These are phyloP conservation scores for mouse (Mus musculus) DNA, from an alignment of 2,113 vertebrate genomes.

Conservation along the genomic window DNA sequence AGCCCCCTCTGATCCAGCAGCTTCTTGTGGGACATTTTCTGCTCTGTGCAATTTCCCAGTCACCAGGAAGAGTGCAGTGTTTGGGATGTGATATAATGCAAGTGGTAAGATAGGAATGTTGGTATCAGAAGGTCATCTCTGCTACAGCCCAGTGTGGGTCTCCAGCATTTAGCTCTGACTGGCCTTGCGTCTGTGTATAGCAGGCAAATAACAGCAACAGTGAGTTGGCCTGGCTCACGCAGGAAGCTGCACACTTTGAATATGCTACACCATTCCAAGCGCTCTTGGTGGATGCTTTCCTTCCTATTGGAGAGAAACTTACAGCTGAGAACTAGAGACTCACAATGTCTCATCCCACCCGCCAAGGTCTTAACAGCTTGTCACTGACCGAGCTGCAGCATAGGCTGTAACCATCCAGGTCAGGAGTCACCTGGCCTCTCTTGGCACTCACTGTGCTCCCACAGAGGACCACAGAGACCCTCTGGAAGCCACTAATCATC, in stretches of 20 bases:
- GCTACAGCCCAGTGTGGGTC: accelerated
- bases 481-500: not conserved
- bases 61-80: not conserved
- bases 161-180: not conserved
- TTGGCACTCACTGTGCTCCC: not conserved
- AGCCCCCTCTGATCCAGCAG: conserved; percentile 37
- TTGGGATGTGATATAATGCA: accelerated
- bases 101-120: accelerated
- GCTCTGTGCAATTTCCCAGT: not conserved
- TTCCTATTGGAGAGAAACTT: not conserved
- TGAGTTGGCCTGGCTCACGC: accelerated
- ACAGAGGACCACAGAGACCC: not conserved
- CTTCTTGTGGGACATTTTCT: conserved; percentile 32
- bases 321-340: not conserved
- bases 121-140: not conserved
- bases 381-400: not conserved
- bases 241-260: accelerated
- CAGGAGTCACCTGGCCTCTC: not conserved
- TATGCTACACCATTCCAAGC: not conserved
- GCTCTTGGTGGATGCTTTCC: too few relatives aligned
- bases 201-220: not conserved
- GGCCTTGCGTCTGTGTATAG: not conserved
- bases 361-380: not conserved
- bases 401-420: not conserved
- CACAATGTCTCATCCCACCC: not conserved